These are phyloP conservation scores for Tribolium freemani DNA, from an alignment of 2,888 invertebrate species.

Conservation along the genomic window DNA sequence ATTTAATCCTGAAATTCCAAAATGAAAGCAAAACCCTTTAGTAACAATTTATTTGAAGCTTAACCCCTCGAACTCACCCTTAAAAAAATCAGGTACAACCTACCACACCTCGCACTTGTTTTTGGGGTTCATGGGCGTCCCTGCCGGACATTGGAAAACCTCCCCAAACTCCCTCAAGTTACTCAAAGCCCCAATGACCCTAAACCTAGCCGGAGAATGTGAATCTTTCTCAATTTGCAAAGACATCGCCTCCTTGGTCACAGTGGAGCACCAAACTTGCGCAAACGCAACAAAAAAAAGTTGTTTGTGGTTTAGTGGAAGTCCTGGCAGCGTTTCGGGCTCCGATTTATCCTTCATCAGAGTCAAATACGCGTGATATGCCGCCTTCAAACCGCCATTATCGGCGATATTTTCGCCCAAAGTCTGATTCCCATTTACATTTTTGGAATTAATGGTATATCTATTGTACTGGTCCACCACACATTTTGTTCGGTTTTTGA, in stretches of 20 bases:
- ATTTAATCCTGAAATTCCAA: no score
- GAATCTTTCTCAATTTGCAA: constrained; percentile 94
- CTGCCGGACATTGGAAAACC: constrained; percentile 81
- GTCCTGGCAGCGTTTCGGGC: constrained; percentile 80
- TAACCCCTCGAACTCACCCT: not conserved
- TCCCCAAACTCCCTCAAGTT: constrained; percentile 87
- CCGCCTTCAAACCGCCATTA: constrained; percentile 92
- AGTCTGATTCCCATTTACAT: constrained; percentile 88
- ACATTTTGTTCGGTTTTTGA: constrained; percentile 90
- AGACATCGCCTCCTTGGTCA: constrained; percentile 86
- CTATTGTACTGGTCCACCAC: constrained; percentile 89
- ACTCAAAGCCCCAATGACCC: constrained; percentile 89
- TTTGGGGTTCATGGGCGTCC: constrained; percentile 87
- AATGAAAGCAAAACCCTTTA: not conserved
- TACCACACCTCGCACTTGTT: constrained; percentile 93
- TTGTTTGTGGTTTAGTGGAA: constrained; percentile 90
- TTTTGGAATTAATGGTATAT: constrained; percentile 80
- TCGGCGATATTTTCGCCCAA: constrained; percentile 93
- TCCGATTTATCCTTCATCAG: constrained; percentile 65
- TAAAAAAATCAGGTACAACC: constrained; percentile 48
- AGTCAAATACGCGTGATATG: constrained; percentile 87
- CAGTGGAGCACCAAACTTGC: constrained; percentile 94
- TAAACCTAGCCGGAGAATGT: constrained; percentile 89
- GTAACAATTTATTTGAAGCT: not conserved
- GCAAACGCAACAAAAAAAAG: constrained; percentile 96